These are phyloP conservation scores for Heliconius sara DNA, from an alignment of 2,888 invertebrate species.

Conservation along the genomic window DNA sequence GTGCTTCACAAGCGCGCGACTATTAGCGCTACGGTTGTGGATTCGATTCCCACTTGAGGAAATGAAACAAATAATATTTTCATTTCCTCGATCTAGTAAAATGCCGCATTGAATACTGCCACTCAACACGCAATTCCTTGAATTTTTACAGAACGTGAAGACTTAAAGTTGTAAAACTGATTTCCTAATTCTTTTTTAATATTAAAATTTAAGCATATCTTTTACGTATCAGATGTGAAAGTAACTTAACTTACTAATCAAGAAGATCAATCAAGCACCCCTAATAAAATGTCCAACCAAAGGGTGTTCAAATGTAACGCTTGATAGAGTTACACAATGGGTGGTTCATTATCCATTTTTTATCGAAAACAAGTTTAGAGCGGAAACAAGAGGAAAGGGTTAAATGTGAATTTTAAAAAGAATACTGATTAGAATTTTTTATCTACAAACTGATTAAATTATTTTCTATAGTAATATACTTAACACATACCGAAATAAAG, in stretches of 20 bases:
- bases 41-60: no score
- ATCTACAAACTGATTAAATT: no score
- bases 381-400: slow-evolving; percentile 52
- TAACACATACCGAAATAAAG: no score
- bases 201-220: neutral
- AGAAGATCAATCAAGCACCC: slow-evolving; percentile 69
- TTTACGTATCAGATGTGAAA: neutral
- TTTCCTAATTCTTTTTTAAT: neutral
- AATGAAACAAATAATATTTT: no score
- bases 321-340: slow-evolving; percentile 68
- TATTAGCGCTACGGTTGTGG: no score
- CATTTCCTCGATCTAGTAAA: no score
- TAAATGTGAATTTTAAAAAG: slow-evolving; percentile 40
- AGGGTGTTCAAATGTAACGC: slow-evolving; percentile 62
- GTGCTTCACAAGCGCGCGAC: no score
- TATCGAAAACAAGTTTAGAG: slow-evolving; percentile 44
- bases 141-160: neutral
- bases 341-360: slow-evolving; percentile 57
- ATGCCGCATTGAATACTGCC: no score
- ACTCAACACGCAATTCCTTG: no score
- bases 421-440: neutral
- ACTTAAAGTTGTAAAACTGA: neutral
- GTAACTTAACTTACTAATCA: slow-evolving; percentile 62
- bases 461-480: no score
- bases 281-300: slow-evolving; percentile 71